Evolutionary conservation across 2,888 invertebrate genomes (phyloP), one percentile per base, ranked within the genome.

Genomic region (Drepana falcataria): DNA sequence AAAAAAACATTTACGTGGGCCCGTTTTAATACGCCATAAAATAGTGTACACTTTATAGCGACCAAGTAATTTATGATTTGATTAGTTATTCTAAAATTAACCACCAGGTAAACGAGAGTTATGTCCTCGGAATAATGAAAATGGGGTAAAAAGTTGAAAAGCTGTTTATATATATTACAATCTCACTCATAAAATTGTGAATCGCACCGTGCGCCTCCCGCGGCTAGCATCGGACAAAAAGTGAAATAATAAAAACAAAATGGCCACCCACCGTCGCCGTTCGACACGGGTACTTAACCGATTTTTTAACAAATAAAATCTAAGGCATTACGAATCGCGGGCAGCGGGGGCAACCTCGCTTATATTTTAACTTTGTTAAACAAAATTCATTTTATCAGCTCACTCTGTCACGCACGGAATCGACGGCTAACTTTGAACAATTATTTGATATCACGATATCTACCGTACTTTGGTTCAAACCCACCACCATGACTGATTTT

Each of bases 241-340:
- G 83, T 80, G 76, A 87, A 86, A 86, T 85, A 87, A 88, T 79
- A 89, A 90, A 83, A 85, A 56, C 64, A 78, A 82, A 69, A 85
- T 83, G 85, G 88, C 91, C 91, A 91, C 91, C 91, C 90, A 90
- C 89, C 78, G 85, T 68, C 78, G 79, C 77, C 74, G 83, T 87
- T 87, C 87, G 91, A 83, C 87, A 91, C 91, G 91, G 91, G 76
- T 89, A 91, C 91, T 91, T 91, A 91, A 89, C 87, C 87, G 91
- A 91, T 91, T 90, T 90, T 21, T 86, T 85, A 87, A 89, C 91
- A 91, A 91, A 91, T 91, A 91, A 91, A 91, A 89, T 88, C 87
- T 88, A 88, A 88, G 85, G 84, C 91, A 88, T 91, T 84, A 89
- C 91, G 88, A 91, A 91, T 91, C 77, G 86, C 70, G 79, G 75